Evolutionary conservation across 2,888 invertebrate species (phyloP).

Genomic region (Hypselothyrea guttata): DNA sequence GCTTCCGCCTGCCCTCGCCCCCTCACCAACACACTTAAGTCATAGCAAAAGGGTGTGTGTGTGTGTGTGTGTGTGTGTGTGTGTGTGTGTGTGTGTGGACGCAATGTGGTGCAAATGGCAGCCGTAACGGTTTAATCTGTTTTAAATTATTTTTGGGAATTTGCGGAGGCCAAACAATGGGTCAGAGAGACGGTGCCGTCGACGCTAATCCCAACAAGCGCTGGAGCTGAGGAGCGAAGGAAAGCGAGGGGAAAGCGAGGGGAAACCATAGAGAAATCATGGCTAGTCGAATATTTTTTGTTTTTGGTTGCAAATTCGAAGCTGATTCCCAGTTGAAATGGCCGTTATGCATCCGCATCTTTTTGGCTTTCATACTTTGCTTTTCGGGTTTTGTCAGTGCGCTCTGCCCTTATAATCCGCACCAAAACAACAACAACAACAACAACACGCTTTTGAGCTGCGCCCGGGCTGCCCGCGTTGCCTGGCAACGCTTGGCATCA

Average conservation of each 20-base stretch:
- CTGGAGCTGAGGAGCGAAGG: not conserved
- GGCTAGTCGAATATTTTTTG: conserved; percentile 31
- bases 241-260: not conserved
- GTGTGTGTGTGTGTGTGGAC: conserved; percentile 34
- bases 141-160: conserved; percentile 79
- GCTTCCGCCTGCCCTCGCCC: not conserved
- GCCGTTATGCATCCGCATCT: conserved; percentile 40
- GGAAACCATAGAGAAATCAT: not conserved
- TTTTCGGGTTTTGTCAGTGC: conserved; percentile 39
- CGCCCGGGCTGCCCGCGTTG: conserved; percentile 50
- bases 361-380: conserved; percentile 53
- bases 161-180: conserved; percentile 45
- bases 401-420: conserved; percentile 68
- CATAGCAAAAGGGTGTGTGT: conserved; percentile 21
- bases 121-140: conserved; percentile 81
- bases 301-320: conserved; percentile 36
- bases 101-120: conserved; percentile 78
- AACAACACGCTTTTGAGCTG: conserved; percentile 10
- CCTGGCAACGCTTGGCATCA: conserved; percentile 76
- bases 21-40: conserved; percentile 6
- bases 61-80: conserved; percentile 30
- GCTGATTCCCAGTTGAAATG: conserved; percentile 42
- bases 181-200: conserved; percentile 24
- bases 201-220: conserved; percentile 49
- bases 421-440: conserved; percentile 36